Evolutionary conservation across 2,113 vertebrate genomes (phyloP), one percentile per base, ranked within the genome.

Genomic region (Hippocampus barbouri): DNA sequence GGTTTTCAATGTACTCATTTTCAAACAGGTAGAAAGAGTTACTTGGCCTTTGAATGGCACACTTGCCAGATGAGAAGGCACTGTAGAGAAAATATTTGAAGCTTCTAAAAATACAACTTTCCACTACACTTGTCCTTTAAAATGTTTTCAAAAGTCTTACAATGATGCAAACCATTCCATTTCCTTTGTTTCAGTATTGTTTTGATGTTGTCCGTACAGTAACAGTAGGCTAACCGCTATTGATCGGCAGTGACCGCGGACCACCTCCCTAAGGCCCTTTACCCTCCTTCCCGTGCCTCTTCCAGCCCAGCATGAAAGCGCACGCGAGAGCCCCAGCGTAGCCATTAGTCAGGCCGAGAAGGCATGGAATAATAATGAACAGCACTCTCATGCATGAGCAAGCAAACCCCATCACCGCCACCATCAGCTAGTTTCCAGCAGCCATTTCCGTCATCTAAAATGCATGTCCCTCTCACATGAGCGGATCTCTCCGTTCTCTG

Each of bases 291-390:
- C 78, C 72, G 59, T 80, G 79, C 78, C 73, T 81, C 75, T 65
- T 77, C 70, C 72, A 60, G 68, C 72, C 61, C 84, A 81, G 81
- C 59, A 6, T 75, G 76, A 72, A 80, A 72, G 75, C 73, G 45
- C 61, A 69, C 12, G 25, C 57, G 25, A 59, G 25, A 51, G 72
- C 77, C 76, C 80, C 81, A 71, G 76, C 78, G 79, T 79, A 79
- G 66, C 70, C 79, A 84, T 82, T 85, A 84, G 78, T 83, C 79
- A 83, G 73, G 73, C 78, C 0, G 67, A 60, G 73, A 83, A 78
- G 82, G 72, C 76, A 87, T 84, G 85, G 84, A 88, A 84, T 84
- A 82, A 82, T 83, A 82, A 85, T 86, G 80, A 84, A 76, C 20
- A n/a, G 74, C 73, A 72, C 72, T 74, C 72, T 76, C 77, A 83